Base-by-base conservation (phyloP, 30 jellyfish, hydroid and myxozoan species). In the Aurelia sp. region DNA sequence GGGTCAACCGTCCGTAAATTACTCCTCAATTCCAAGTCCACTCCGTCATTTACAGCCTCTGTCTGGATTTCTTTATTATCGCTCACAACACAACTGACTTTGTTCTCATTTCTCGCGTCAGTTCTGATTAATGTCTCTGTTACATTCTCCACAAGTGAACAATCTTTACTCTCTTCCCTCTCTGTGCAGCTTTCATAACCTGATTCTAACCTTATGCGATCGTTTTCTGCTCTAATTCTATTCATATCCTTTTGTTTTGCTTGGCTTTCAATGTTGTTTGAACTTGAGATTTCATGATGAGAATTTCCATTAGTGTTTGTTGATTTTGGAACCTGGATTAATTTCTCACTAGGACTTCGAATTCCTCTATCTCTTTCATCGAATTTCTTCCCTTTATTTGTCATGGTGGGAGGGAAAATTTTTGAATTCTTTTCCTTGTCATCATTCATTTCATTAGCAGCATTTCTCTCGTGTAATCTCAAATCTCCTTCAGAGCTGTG, bases 401-500 rank as follows among this genome's bases (percentile, higher is more conserved):
- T 44, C 55, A 44, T 44, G 15, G 55, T 44, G 55, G 55, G 55
- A 44, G 55, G 55, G 55, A 2, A 0, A 44, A 44, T 44, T 44
- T 44, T 44, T 6, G 55, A 44, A 44, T 44, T 44, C 55, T 44
- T 44, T 5, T 6, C 17, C 55, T 44, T 44, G 55, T 44, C 0
- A 10, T 44, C 55, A 16, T 44, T 44, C 55, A 44, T 44, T 6
- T 44, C 55, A 44, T 9, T 37, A 23, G 19, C 10, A 68, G 61
- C 4, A 18, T 65, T 30, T 22, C 12, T 12, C 9, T 57, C n/a
- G 6, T 13, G n/a, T 13, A 70, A 11, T 12, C 21, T 37, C 22
- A 74, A n/a, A 53, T 53, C 73, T 55, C 55, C 73, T 22, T 50
- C 85, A 21, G 85, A 74, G 73, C 85, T 74, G 33, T 17, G 61